Evolutionary conservation across 2,113 vertebrate genomes (phyloP).

Genomic region (Siphamia tubifer): DNA sequence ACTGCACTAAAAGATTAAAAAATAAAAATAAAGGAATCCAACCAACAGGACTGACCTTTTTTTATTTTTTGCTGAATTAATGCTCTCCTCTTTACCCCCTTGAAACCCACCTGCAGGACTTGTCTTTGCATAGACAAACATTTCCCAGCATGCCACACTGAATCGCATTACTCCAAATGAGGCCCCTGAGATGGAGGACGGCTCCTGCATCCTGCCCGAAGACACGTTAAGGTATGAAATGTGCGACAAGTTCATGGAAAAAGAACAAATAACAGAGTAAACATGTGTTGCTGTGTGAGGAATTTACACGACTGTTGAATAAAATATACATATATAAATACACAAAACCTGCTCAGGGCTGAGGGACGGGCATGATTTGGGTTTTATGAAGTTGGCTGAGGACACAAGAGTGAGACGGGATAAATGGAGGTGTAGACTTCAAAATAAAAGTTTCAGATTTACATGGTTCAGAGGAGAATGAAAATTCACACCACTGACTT

Average conservation of each 20-base stretch:
- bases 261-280: background rate
- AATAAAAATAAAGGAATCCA: too few relatives aligned
- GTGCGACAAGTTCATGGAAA: background rate
- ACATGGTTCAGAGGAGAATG: too few relatives aligned
- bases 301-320: background rate
- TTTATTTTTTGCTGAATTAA: too few relatives aligned
- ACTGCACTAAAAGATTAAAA: too few relatives aligned
- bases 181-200: background rate
- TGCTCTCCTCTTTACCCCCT: too few relatives aligned
- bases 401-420: background rate
- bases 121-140: background rate
- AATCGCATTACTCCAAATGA: background rate
- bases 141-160: background rate
- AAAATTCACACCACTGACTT: too few relatives aligned
- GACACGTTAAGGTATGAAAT: background rate
- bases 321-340: too few relatives aligned
- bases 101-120: background rate
- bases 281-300: background rate
- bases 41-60: too few relatives aligned
- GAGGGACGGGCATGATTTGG: too few relatives aligned
- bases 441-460: background rate
- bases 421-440: background rate
- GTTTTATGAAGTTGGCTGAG: background rate
- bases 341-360: background rate
- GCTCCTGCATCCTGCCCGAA: background rate